Evolutionary conservation across 2,797 vertebrate species (phyloP).

Genomic region (Podarcis lilfordi): DNA sequence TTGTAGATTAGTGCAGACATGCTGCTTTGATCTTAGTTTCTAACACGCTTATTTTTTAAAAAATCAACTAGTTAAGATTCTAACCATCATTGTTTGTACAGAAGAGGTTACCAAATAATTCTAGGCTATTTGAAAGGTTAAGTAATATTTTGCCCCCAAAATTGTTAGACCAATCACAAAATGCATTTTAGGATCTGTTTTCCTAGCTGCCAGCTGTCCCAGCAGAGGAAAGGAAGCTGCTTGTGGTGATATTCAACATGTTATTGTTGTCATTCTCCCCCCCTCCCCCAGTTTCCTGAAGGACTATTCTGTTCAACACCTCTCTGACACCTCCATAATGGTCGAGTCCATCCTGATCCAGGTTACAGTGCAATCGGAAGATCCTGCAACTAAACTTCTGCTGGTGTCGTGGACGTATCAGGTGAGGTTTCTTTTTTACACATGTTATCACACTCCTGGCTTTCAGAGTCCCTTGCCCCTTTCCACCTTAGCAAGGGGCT

Average conservation of each 20-base stretch:
- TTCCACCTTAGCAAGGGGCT: too few species aligned
- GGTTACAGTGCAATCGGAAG: slow-evolving; percentile 90
- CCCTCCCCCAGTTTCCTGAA: slow-evolving; percentile 84
- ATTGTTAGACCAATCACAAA: not conserved
- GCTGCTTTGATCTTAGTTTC: not conserved
- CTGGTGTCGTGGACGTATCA: slow-evolving; percentile 98
- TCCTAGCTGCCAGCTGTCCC: not conserved
- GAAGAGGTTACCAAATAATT: not conserved
- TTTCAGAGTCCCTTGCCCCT: too few species aligned
- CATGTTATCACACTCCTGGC: too few species aligned
- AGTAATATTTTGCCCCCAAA: too few species aligned
- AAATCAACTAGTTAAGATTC: not conserved
- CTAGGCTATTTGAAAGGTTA: not conserved
- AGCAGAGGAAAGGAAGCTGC: not conserved
- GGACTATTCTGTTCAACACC: slow-evolving; percentile 92
- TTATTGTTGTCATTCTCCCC: not conserved
- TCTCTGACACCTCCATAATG: slow-evolving; percentile 93
- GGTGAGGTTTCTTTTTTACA: slow-evolving; percentile 73
- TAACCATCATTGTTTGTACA: not conserved
- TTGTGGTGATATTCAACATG: not conserved
- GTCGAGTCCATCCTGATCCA: slow-evolving; percentile 98
- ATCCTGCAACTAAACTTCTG: slow-evolving; percentile 89
- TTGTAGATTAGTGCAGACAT: not conserved
- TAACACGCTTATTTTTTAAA: not conserved
- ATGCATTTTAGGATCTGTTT: not conserved